Evolutionary conservation across 2,797 vertebrate species (phyloP), one percentile per base, ranked within the genome.

Genomic region (Gobionotothen gibberifrons): DNA sequence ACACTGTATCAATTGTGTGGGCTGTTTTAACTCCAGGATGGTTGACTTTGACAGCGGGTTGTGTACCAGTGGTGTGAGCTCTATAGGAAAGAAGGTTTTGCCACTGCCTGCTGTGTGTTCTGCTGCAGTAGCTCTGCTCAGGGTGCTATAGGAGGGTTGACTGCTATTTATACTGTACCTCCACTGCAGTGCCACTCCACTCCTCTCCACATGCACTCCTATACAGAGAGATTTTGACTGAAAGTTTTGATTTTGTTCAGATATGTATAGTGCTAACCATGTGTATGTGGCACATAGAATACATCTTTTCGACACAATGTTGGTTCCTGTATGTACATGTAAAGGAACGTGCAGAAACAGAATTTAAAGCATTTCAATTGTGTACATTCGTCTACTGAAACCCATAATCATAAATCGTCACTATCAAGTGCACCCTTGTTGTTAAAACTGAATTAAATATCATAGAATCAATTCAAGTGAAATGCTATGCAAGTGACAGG

Each of bases 101-200:
- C 78, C 54, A 62, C 57, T 49, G 56, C 79, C 83, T 73, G 77
- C 87, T 85, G 83, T 67, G 81, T 74, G 85, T 73, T 83, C 79
- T 83, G 78, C 88, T 92, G 90, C 87, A 89, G 85, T 85, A 68
- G 69, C 72, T 83, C 76, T 79, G 82, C 85, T 87, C 68, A 82
- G 80, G 73, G 84, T 88, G 87, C 89, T 85, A 87, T 85, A 88
- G 81, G 81, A 86, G 87, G 81, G 82, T 87, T 9, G 77, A 67
- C 75, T 86, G 72, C 87, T 92, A 89, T 91, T 92, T 89, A 90
- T 90, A 89, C 85, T 78, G 74, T 78, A 82, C 48, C 78, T 85
- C 76, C 71, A 76, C 89, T 80, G 87, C 84, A 84, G 86, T 62
- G 77, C 72, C 74, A 57, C 84, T 82, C 66, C 74, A 81, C 54